phyloP scores from a whole-genome alignment of 2,888 invertebrate species.

The Magallana nippona region DNA sequence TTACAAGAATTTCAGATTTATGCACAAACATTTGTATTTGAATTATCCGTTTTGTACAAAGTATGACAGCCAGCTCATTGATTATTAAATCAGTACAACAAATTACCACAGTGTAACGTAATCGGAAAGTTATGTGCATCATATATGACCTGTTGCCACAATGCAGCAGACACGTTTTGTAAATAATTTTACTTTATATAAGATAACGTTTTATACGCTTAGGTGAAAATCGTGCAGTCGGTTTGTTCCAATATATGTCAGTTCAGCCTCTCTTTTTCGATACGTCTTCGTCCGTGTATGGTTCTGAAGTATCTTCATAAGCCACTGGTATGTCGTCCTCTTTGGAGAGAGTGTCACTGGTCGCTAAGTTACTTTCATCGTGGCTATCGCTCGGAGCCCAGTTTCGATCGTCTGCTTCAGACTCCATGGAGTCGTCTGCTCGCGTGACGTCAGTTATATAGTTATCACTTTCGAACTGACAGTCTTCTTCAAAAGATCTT shows the following conservation, averaged over 20 bases:
- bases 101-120: too few species aligned
- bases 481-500: not conserved
- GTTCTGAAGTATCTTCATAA: conserved; percentile 13
- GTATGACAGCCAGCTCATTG: too few species aligned
- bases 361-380: conserved; percentile 14
- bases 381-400: conserved; percentile 1
- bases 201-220: too few species aligned
- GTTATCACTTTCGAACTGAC: conserved; percentile 26
- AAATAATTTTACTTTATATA: too few species aligned
- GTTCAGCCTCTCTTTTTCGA: conserved; percentile 5
- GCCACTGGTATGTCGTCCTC: not conserved
- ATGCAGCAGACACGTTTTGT: too few species aligned
- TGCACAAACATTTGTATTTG: too few species aligned
- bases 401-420: not conserved
- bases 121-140: too few species aligned
- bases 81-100: too few species aligned
- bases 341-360: conserved; percentile 6
- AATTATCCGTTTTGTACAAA: too few species aligned
- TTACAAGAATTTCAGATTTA: too few species aligned
- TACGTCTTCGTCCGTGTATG: not conserved
- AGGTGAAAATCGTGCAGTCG: too few species aligned
- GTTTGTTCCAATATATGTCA: not conserved
- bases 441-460: not conserved
- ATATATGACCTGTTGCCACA: too few species aligned
- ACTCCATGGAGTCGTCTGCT: conserved; percentile 13